Evolutionary conservation across 2,888 invertebrate genomes (phyloP).

Genomic region (Ennomos quercinarius): DNA sequence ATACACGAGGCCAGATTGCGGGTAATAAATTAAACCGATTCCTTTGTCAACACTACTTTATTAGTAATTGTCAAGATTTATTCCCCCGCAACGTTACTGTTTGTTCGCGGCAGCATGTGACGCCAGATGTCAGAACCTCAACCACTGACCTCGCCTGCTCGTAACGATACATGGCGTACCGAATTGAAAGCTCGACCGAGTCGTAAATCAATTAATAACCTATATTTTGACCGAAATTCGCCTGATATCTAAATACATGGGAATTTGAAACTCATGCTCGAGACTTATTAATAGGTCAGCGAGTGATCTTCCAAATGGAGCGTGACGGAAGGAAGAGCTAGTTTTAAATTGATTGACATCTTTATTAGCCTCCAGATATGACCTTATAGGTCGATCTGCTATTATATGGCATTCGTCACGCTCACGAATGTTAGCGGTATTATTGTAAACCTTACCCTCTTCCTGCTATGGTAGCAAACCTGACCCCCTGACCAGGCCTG

Average conservation of each 20-base stretch:
- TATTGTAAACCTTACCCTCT: too few relatives aligned
- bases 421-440: neutral
- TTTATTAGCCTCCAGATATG: slow-evolving; percentile 43
- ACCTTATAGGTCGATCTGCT: slow-evolving; percentile 20
- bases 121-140: slow-evolving; percentile 55
- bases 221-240: slow-evolving; percentile 46
- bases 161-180: slow-evolving; percentile 27
- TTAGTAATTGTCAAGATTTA: slow-evolving; percentile 46
- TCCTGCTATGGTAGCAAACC: too few relatives aligned
- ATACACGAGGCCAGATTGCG: neutral
- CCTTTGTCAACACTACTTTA: slow-evolving; percentile 32
- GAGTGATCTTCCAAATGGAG: slow-evolving; percentile 54
- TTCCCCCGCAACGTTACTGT: slow-evolving; percentile 40
- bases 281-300: slow-evolving; percentile 57
- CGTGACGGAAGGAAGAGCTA: slow-evolving; percentile 60
- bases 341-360: slow-evolving; percentile 52
- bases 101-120: slow-evolving; percentile 39
- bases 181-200: slow-evolving; percentile 40
- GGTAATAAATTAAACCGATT: slow-evolving; percentile 4
- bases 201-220: slow-evolving; percentile 57
- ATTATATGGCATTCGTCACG: slow-evolving; percentile 8
- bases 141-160: slow-evolving; percentile 31
- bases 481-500: too few relatives aligned
- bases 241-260: slow-evolving; percentile 35
- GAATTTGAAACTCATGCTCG: slow-evolving; percentile 39